phyloP scores from a whole-genome alignment of 2,888 invertebrate genomes.

The Bhutanitis thaidina region DNA sequence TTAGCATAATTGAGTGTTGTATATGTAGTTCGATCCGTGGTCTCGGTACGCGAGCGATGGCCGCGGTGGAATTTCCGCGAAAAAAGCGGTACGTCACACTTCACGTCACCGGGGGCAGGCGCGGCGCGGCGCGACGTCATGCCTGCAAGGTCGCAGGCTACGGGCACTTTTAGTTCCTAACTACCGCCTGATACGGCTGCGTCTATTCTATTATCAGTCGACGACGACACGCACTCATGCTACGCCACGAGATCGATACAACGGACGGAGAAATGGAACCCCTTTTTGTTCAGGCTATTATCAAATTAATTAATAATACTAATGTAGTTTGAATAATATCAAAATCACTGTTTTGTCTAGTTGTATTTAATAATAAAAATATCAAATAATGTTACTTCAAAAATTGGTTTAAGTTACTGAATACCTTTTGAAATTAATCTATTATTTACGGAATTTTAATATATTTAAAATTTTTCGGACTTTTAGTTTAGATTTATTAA shows the following conservation, averaged over 20 bases:
- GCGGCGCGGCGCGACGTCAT: slow-evolving; percentile 53
- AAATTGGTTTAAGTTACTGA: no score
- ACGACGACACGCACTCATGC: background rate
- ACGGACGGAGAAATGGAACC: background rate
- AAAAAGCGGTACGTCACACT: slow-evolving; percentile 65
- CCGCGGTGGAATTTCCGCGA: slow-evolving; percentile 73
- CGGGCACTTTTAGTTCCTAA: slow-evolving; percentile 22
- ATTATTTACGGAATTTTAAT: no score
- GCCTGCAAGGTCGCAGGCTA: slow-evolving; percentile 52
- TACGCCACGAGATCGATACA: background rate
- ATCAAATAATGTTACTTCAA: no score
- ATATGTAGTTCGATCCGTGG: slow-evolving; percentile 3
- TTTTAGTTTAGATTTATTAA: no score
- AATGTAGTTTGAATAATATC: no score
- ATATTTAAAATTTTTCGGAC: no score
- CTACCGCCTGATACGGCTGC: slow-evolving; percentile 33
- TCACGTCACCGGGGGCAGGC: slow-evolving; percentile 45
- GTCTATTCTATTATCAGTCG: slow-evolving; percentile 21
- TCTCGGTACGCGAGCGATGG: slow-evolving; percentile 48
- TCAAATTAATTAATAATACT: no score
- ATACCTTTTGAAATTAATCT: no score
- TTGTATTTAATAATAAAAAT: no score
- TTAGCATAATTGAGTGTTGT: no score
- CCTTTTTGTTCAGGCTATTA: background rate
- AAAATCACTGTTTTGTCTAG: no score